phyloP scores from a whole-genome alignment of 2,113 vertebrate species.

The Morphnarchus princeps region DNA sequence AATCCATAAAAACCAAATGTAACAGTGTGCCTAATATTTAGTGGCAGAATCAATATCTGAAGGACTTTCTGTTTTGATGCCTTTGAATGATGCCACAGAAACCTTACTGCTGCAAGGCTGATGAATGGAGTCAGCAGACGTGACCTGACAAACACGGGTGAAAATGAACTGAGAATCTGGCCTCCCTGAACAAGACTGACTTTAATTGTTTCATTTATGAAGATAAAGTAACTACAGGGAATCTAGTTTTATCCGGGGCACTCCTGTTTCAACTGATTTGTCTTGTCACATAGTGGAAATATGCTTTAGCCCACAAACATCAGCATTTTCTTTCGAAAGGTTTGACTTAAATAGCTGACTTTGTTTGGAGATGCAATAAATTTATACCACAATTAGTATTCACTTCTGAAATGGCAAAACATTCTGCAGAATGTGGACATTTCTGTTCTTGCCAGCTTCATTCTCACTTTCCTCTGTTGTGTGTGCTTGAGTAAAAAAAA shows the following conservation, averaged over 20 bases:
- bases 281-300: not conserved
- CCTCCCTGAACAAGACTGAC: not conserved
- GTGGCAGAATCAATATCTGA: conserved; percentile 40
- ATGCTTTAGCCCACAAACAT: not conserved
- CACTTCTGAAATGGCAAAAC: not conserved
- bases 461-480: not conserved
- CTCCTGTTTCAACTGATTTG: not conserved
- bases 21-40: not conserved
- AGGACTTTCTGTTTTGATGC: conserved; percentile 41
- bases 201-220: not conserved
- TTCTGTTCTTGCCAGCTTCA: not conserved
- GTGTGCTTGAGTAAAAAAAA: not conserved
- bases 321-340: not conserved
- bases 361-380: not conserved
- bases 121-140: not conserved
- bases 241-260: not conserved
- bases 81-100: conserved; percentile 7
- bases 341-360: not conserved
- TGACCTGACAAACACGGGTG: not conserved
- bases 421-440: not conserved
- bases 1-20: conserved; percentile 30
- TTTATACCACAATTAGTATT: not conserved
- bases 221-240: not conserved
- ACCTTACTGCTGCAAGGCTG: not conserved
- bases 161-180: not conserved